Conservation (phyloP, 2,888 invertebrate species). For the Drosophila kambysellisi region DNA sequence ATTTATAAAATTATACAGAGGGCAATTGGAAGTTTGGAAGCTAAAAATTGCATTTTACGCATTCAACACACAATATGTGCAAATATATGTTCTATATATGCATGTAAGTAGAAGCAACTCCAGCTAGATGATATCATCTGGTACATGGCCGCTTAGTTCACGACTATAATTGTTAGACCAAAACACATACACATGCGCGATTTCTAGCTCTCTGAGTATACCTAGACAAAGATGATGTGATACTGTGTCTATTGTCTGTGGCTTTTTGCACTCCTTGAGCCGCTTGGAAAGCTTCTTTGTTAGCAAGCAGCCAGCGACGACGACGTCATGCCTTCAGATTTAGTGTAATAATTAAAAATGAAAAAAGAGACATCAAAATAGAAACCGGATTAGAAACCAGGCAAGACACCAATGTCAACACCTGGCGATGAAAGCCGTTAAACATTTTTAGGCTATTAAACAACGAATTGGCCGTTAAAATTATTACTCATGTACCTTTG, state of each 20-base stretch:
- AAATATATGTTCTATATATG: conserved; percentile 9
- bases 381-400: conserved; percentile 66
- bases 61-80: conserved; percentile 7
- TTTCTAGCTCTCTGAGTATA: conserved; percentile 5
- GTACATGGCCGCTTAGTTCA: conserved; percentile 63
- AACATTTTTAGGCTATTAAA: conserved; percentile 7
- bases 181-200: conserved; percentile 19
- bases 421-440: conserved; percentile 43
- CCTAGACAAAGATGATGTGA: background rate
- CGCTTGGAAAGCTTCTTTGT: conserved; percentile 59
- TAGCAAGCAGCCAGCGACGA: conserved; percentile 37
- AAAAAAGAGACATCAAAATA: conserved; percentile 23
- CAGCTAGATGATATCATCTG: conserved; percentile 80
- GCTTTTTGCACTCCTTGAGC: conserved; percentile 61
- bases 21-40: conserved; percentile 9
- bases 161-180: conserved; percentile 49
- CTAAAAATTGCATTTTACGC: conserved; percentile 1
- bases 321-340: conserved; percentile 69
- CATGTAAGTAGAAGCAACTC: background rate
- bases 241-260: conserved; percentile 58
- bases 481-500: background rate
- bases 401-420: conserved; percentile 46
- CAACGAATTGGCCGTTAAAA: conserved; percentile 11
- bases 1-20: conserved; percentile 45
- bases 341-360: conserved; percentile 56